Evolutionary conservation across 2,113 vertebrate species (phyloP).

Genomic region (Menidia beryllina): DNA sequence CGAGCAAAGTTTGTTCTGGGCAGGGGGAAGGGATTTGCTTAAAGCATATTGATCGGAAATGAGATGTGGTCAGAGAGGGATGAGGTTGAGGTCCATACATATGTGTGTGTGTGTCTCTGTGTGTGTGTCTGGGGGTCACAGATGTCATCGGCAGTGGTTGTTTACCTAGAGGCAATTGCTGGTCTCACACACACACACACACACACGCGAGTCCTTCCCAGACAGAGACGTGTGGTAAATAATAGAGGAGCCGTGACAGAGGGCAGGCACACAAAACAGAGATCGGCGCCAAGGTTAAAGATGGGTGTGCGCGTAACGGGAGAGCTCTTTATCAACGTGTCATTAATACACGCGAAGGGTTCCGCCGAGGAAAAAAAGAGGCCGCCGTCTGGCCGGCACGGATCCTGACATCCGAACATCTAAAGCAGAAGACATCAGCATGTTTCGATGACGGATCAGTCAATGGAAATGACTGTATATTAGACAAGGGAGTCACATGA

Average conservation of each 20-base stretch:
- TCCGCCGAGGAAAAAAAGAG: constrained; percentile 14
- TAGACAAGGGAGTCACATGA: constrained; percentile 39
- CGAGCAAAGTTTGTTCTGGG: constrained; percentile 57
- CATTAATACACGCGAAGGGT: constrained; percentile 57
- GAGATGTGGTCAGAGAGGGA: constrained; percentile 67
- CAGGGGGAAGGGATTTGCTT: constrained; percentile 52
- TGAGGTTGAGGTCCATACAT: constrained; percentile 38
- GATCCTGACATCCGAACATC: constrained; percentile 53
- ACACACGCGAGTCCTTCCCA: constrained; percentile 62
- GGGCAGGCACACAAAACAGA: constrained; percentile 74
- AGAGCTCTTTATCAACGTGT: constrained; percentile 64
- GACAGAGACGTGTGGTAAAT: constrained; percentile 75
- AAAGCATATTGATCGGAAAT: constrained; percentile 73
- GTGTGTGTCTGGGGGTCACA: constrained; percentile 62
- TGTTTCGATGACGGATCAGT: constrained; percentile 46
- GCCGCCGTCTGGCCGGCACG: background rate
- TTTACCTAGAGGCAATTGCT: constrained; percentile 79
- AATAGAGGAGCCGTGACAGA: constrained; percentile 78
- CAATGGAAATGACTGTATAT: constrained; percentile 40
- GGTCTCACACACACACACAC: constrained; percentile 64
- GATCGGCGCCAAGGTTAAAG: constrained; percentile 76
- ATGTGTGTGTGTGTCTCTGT: constrained; percentile 24
- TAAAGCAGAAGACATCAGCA: constrained; percentile 27
- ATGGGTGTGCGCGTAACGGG: constrained; percentile 60
- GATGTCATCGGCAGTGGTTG: constrained; percentile 75